Base-by-base conservation (phyloP, 2,888 invertebrate species). In the Matsumyia berberina region DNA sequence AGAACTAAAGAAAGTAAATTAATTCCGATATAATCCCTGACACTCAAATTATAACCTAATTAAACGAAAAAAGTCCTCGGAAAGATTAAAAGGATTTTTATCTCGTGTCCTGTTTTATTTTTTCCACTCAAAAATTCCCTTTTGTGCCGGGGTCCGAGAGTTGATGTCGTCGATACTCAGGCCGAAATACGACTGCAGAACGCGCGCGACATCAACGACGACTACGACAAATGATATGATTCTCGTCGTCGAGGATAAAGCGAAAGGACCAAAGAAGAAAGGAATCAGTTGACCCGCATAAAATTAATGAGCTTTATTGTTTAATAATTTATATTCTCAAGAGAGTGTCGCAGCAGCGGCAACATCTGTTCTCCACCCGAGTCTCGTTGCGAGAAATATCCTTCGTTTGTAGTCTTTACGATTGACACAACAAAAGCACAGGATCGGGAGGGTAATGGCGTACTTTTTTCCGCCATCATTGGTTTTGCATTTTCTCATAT, bases 21-120 rank as follows among this genome's bases (percentile, higher is more conserved):
- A 80, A 85, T 76, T 85, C 85, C 74, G 66, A 80, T 85, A 85
- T 76, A 80, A 85, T 85, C 85, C 85, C 74, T 74, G 85, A 85
- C 85, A 85, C 85, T 85, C 85, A 85, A 85, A 85, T 85, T 85
- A 85, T 85, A 85, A 85, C 85, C 85, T 85, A 74, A 85, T 85
- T 85, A 80, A 78, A 76, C 15, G 49, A 62, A 83, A 72, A 24
- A 67, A 67, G 53, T 85, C 69, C 74, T 64, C 53, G 15, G 15
- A 69, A 62, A 64, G 74, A 80, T 85, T 85, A 85, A 85, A 80
- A 85, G 79, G 85, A 85, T 85, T 85, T 80, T 85, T 80, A 79
- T 80, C 74, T 76, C 70, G 53, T 66, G 70, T 80, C 74, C 70
- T 55, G 85, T 76, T 80, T 72, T 55, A 67, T 78, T 78, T 67